These are phyloP conservation scores for Aldabrachelys gigantea DNA, from an alignment of 2,113 vertebrate species.

Conservation along the genomic window DNA sequence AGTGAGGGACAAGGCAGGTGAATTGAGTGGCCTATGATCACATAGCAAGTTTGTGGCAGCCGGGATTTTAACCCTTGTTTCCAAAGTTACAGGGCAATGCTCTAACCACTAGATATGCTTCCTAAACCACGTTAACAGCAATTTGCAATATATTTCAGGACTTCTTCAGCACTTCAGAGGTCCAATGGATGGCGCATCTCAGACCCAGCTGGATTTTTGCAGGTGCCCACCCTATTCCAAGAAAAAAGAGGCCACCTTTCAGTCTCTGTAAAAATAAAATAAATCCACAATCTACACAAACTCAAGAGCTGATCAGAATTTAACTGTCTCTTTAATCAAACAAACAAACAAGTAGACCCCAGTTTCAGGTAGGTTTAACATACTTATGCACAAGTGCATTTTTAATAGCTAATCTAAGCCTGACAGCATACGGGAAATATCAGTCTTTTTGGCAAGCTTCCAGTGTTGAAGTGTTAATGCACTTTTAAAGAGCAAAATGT, in stretches of 20 bases:
- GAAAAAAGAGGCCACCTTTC: neutral
- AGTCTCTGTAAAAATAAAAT: neutral
- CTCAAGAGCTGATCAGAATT: neutral
- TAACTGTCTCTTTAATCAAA: slow-evolving; percentile 9
- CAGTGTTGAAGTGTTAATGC: slow-evolving; percentile 73
- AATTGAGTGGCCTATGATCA: neutral
- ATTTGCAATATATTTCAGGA: fast-evolving
- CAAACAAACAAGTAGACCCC: slow-evolving; percentile 36
- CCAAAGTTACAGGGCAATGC: fast-evolving
- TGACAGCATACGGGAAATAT: slow-evolving; percentile 63
- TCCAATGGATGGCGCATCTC: neutral
- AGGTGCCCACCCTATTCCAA: neutral
- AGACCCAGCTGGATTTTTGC: neutral
- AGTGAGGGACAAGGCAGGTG: neutral
- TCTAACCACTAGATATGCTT: fast-evolving
- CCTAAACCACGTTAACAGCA: fast-evolving
- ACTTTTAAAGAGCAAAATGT: slow-evolving; percentile 57
- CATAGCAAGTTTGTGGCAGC: neutral
- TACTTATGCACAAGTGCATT: slow-evolving; percentile 65
- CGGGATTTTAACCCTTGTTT: neutral
- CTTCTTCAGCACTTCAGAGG: neutral
- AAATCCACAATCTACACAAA: slow-evolving; percentile 8
- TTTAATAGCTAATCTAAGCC: slow-evolving; percentile 61
- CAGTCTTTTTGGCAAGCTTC: slow-evolving; percentile 71
- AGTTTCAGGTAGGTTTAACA: slow-evolving; percentile 53